Evolutionary conservation across 1,140 invertebrate genomes (phyloP).

Genomic region (Condylostylus longicornis): DNA sequence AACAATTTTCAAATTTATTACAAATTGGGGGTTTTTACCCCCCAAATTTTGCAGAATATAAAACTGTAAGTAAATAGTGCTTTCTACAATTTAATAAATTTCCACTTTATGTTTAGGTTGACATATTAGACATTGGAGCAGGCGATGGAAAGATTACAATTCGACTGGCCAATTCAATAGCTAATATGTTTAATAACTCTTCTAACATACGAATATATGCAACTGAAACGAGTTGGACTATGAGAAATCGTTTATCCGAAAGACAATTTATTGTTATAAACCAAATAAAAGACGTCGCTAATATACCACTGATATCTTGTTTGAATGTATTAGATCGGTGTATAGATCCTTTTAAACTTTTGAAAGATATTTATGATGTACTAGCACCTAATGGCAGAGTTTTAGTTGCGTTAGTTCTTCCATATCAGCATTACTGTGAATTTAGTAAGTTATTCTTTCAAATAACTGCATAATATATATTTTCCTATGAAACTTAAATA

Average conservation of each 20-base stretch:
- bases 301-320: conserved; percentile 51
- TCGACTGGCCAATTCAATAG: conserved; percentile 38
- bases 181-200: conserved; percentile 14
- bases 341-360: conserved; percentile 54
- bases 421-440: conserved; percentile 79
- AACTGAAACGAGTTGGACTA: conserved; percentile 70
- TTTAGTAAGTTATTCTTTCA: conserved; percentile 13
- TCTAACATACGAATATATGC: conserved; percentile 56
- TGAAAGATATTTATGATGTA: conserved; percentile 46
- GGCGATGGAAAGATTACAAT: conserved; percentile 77
- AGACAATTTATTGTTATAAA: conserved; percentile 44
- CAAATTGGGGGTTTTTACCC: conserved; percentile 23
- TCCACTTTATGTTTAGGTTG: conserved; percentile 10
- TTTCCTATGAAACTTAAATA: neutral
- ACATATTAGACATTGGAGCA: conserved; percentile 69
- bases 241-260: conserved; percentile 52
- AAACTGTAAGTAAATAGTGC: conserved; percentile 10
- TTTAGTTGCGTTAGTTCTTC: conserved; percentile 68
- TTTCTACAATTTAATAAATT: neutral
- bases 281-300: conserved; percentile 18
- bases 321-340: conserved; percentile 80
- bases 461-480: too few relatives aligned
- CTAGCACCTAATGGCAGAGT: conserved; percentile 52
- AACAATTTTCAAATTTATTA: conserved; percentile 51
- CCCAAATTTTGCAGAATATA: conserved; percentile 7